Evolutionary conservation across 2,888 invertebrate species (phyloP).

Genomic region (Alentia gelatinosa): DNA sequence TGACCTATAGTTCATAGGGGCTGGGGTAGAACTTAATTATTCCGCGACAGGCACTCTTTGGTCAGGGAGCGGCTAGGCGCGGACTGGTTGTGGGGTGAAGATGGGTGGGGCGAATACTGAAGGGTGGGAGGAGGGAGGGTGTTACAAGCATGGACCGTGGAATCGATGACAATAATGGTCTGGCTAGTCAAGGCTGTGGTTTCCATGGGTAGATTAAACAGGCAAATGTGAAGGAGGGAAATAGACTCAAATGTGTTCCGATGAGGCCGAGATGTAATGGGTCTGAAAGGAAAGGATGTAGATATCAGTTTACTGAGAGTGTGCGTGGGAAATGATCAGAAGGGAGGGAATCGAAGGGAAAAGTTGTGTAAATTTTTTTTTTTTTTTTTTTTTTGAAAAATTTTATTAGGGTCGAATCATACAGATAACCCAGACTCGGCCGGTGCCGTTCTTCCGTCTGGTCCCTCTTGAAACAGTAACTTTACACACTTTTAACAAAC

Average conservation of each 20-base stretch:
- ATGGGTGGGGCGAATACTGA: not conserved
- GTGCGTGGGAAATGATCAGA: not conserved
- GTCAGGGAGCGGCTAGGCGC: not conserved
- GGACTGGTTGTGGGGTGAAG: not conserved
- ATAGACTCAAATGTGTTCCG: no score
- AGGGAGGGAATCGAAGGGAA: slow-evolving; percentile 7
- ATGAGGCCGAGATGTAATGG: no score
- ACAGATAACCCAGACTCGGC: no score
- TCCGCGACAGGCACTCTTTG: not conserved
- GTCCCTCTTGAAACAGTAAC: no score
- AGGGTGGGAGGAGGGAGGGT: not conserved
- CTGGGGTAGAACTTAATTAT: not conserved
- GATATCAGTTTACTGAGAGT: no score
- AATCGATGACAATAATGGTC: not conserved
- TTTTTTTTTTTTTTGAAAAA: no score
- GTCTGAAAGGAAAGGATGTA: no score
- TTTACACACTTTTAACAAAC: no score
- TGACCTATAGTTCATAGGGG: not conserved
- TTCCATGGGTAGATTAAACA: not conserved
- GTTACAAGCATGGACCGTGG: not conserved
- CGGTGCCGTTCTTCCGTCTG: no score
- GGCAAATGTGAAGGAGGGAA: not conserved
- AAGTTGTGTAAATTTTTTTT: not conserved
- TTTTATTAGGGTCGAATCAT: no score
- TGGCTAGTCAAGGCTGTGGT: not conserved